Evolutionary conservation across 2,113 vertebrate genomes (phyloP).

Genomic region (Egretta garzetta): DNA sequence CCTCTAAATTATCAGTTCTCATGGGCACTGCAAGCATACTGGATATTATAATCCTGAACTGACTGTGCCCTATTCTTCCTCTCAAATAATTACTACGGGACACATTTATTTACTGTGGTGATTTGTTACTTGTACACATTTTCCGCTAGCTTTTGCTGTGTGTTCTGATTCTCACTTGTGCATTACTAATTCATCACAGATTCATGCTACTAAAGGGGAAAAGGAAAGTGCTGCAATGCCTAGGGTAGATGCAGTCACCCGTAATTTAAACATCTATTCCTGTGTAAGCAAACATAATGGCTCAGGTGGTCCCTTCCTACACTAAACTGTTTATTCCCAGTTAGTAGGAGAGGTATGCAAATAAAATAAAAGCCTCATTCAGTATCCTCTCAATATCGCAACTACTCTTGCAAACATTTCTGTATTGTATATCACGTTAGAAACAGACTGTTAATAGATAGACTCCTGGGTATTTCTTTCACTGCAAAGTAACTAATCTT

Average conservation of each 20-base stretch:
- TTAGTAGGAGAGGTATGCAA: not conserved
- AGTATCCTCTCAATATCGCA: not conserved
- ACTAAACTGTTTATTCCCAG: not conserved
- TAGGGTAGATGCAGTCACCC: not conserved
- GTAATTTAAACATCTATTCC: not conserved
- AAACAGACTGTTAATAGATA: not conserved
- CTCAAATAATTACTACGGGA: not conserved
- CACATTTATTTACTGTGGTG: not conserved
- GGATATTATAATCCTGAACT: not conserved
- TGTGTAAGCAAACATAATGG: not conserved
- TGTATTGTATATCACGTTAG: not conserved
- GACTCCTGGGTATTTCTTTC: not conserved
- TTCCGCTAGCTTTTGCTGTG: not conserved
- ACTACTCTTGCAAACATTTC: not conserved
- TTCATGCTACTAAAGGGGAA: not conserved
- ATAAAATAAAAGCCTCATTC: not conserved
- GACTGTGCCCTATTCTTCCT: not conserved
- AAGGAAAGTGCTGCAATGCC: not conserved
- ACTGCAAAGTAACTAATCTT: not conserved
- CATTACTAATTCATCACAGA: not conserved
- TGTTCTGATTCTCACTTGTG: not conserved
- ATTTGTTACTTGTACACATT: not conserved
- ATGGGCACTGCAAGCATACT: not conserved
- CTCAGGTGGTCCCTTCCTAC: not conserved
- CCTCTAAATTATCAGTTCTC: not conserved